Evolutionary conservation across 2,797 vertebrate species (phyloP).

Genomic region (Erithacus rubecula): DNA sequence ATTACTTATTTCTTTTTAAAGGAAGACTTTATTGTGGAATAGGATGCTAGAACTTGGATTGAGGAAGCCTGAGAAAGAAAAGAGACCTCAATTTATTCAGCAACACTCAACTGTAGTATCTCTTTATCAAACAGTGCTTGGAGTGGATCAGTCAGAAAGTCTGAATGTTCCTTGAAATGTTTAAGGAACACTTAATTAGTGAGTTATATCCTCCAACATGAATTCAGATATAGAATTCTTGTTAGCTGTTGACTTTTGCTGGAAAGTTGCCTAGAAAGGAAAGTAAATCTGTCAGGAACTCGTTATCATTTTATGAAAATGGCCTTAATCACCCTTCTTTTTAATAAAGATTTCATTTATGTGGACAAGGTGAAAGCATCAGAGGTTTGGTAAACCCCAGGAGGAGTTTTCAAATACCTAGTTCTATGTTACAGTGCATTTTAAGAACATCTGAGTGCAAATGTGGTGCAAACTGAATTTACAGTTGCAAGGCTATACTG

Average conservation of each 20-base stretch:
- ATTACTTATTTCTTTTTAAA: background rate
- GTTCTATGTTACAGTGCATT: background rate
- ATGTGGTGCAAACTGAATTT: background rate
- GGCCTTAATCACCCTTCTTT: background rate
- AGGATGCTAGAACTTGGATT: background rate
- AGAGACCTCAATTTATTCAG: background rate
- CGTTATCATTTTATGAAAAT: background rate
- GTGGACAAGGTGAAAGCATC: background rate
- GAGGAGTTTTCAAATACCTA: background rate
- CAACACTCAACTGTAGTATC: background rate
- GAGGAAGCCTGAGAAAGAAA: background rate
- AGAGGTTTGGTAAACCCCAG: background rate
- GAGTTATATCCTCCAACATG: background rate
- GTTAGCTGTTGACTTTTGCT: slow-evolving; percentile 20
- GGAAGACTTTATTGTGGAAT: background rate
- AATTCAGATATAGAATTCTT: background rate
- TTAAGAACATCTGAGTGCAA: background rate
- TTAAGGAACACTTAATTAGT: slow-evolving; percentile 7
- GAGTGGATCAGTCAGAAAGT: background rate
- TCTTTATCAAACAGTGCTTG: background rate
- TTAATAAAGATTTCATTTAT: background rate
- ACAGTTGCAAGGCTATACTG: background rate
- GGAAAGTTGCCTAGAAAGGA: background rate
- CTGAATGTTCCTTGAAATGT: background rate
- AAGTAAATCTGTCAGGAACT: slow-evolving; percentile 5